A percentile compares a stretch with the other conserved stretches of the same genome.
Conservation (phyloP, 2,888 invertebrate genomes). For the Himalopsyche anomala region DNA sequence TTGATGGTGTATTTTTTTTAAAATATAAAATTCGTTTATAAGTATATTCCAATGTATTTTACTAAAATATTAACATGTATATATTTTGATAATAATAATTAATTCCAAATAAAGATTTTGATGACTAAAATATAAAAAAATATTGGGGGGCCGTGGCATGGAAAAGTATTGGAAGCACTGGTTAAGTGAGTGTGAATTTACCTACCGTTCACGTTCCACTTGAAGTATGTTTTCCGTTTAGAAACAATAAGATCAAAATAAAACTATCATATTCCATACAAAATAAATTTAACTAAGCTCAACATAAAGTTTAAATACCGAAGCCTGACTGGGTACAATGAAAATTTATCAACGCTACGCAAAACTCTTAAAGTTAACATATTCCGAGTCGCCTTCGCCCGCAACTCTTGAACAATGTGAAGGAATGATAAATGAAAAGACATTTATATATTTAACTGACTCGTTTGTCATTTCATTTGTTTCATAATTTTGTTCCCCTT, state of each 20-base stretch:
- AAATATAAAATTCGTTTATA: no score
- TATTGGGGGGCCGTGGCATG: no score
- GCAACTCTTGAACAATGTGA: constrained; percentile 31
- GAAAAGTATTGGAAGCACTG: no score
- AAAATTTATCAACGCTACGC: constrained; percentile 36
- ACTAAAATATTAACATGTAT: no score
- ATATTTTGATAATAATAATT: no score
- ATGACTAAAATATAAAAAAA: no score
- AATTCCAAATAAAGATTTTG: no score
- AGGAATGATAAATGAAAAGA: constrained; percentile 50
- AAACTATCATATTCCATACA: constrained; percentile 4
- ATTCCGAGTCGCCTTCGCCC: constrained; percentile 7
- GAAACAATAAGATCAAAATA: not conserved
- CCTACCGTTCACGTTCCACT: no score
- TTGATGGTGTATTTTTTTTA: no score
- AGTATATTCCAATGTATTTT: no score
- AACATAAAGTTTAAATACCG: not conserved
- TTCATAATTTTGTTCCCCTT: constrained; percentile 55
- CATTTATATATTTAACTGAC: constrained; percentile 53
- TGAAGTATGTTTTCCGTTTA: no score
- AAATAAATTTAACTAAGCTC: constrained; percentile 2
- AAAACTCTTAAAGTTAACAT: constrained; percentile 33
- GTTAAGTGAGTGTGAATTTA: no score
- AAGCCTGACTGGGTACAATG: not conserved
- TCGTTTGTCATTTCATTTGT: constrained; percentile 62